Base-by-base conservation (phyloP, 92 coral and sea anemone genomes). In the Virgularia gustaviana region DNA sequence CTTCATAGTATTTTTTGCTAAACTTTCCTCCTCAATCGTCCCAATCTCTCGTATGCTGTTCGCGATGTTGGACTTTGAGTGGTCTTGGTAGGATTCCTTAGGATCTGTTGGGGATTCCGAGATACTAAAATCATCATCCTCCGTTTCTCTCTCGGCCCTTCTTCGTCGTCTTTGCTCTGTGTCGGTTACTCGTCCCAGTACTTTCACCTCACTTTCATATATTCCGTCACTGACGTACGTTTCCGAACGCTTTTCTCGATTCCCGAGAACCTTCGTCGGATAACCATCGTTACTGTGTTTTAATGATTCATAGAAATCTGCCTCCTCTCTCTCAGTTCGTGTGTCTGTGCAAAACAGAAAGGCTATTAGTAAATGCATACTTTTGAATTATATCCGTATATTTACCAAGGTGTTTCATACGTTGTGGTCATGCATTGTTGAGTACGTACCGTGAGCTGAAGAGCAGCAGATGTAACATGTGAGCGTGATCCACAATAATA, bases 181-280 rank as follows among this genome's bases (percentile, higher is more conserved):
- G 74, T 49, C 53, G 6, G 45, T 10, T 1, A 67, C 36, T 15
- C 22, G 57, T 67, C 74, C 74, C 27, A 67, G 74, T 29, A 67
- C 33, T 49, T 67, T 67, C 7, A 67, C 53, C 23, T 67, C 74
- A 25, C 74, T 67, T 49, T 67, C 59, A 29, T 67, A 67, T 42
- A 67, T 41, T 9, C 35, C 24, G 7, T 49, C 34, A 15, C 19
- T 30, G 31, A 20, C 15, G 15, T 4, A 25, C n/a, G 15, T 22
- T 52, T 6, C 49, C 6, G 58, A 27, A 7, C 74, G 74, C 25
- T 24, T 39, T 19, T 65, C 72, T 6, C 72, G 55, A 0, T 45
- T 5, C 11, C 33, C 23, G 5, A 16, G 31, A 44, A 15, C 3
- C 18, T 39, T 41, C 47, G 6, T 25, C 35, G 29, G 12, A 5